These are phyloP conservation scores for Drosophila kanekoi DNA, from an alignment of 2,888 invertebrate genomes.

Conservation along the genomic window DNA sequence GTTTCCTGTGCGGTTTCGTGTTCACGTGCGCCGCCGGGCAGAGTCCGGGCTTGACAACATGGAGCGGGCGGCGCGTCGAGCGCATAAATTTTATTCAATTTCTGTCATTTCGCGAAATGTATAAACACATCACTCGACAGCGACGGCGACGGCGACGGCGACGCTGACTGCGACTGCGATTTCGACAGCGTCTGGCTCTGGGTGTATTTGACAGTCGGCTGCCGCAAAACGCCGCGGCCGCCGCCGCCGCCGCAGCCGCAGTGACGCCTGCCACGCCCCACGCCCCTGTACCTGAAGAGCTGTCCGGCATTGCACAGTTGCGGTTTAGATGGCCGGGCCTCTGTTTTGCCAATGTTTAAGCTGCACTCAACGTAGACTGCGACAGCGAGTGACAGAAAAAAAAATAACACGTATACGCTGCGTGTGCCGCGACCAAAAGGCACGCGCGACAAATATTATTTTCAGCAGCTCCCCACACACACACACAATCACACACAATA, in stretches of 20 bases:
- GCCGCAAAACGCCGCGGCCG: slow-evolving; percentile 30
- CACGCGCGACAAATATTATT: slow-evolving; percentile 73
- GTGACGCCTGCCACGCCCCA: slow-evolving; percentile 15
- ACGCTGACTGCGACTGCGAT: slow-evolving; percentile 4
- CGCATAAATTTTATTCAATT: slow-evolving; percentile 79
- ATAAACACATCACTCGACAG: slow-evolving; percentile 74
- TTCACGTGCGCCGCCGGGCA: slow-evolving; percentile 15
- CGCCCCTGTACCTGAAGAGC: slow-evolving; percentile 15
- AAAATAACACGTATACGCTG: slow-evolving; percentile 53
- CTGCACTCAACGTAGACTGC: slow-evolving; percentile 20
- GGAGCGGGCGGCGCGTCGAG: slow-evolving; percentile 27
- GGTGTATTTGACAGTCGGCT: slow-evolving; percentile 45
- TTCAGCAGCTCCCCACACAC: slow-evolving; percentile 39
- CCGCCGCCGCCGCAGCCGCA: slow-evolving; percentile 33
- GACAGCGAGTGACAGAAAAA: background rate
- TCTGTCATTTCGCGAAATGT: slow-evolving; percentile 75
- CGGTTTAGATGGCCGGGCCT: slow-evolving; percentile 49
- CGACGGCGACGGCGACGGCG: slow-evolving; percentile 3
- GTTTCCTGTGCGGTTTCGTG: slow-evolving; percentile 56
- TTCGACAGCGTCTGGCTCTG: background rate
- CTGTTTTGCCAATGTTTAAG: slow-evolving; percentile 55
- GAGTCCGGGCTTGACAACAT: slow-evolving; percentile 12
- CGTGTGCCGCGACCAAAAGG: slow-evolving; percentile 53
- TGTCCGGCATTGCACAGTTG: slow-evolving; percentile 54
- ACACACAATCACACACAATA: background rate